Conservation (phyloP, 2,113 vertebrate species). For the Hucho hucho region DNA sequence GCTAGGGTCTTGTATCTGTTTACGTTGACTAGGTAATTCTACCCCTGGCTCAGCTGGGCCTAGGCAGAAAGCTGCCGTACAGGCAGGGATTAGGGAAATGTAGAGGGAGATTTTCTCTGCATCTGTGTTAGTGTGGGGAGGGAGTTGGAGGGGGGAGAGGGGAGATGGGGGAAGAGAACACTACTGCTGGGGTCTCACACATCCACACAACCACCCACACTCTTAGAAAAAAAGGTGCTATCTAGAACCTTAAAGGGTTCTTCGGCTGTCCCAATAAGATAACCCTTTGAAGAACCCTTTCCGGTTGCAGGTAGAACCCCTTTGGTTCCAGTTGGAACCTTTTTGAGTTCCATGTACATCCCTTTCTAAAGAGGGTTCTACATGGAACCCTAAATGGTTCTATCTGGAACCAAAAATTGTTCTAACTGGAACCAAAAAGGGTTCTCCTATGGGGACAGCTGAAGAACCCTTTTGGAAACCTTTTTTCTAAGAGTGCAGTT, state of each 20-base stretch:
- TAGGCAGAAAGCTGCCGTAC: conserved; percentile 59
- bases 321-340: no score
- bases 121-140: conserved; percentile 48
- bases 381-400: no score
- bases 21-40: conserved; percentile 73
- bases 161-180: conserved; percentile 21
- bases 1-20: conserved; percentile 68
- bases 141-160: conserved; percentile 10
- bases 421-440: no score
- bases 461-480: no score
- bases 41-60: conserved; percentile 64
- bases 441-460: no score
- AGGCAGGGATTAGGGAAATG: conserved; percentile 70
- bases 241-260: no score
- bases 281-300: no score
- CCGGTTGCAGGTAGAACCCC: no score
- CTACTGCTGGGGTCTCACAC: conserved; percentile 25
- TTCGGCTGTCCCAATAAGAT: no score
- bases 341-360: no score
- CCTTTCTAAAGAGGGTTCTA: no score
- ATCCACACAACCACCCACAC: conserved; percentile 40
- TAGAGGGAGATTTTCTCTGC: conserved; percentile 25
- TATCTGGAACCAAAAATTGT: no score
- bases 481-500: neutral
- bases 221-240: neutral